Percentiles rank a stretch among this genome's conserved stretches.
These are phyloP conservation scores for Gadopsis marmoratus DNA, from an alignment of 2,797 vertebrate species.

Conservation along the genomic window DNA sequence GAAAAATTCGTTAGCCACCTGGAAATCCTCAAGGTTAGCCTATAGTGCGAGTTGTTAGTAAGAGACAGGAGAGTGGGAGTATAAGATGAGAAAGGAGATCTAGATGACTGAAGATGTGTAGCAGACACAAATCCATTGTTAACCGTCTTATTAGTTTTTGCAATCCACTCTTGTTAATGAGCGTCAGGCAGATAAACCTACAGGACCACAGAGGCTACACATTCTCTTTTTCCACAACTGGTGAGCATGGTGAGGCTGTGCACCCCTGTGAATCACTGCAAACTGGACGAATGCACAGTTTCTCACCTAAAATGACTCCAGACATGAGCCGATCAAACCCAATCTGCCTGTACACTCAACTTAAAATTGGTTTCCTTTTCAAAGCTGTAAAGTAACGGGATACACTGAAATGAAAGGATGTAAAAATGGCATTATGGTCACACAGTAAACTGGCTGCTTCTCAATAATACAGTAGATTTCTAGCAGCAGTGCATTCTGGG, in stretches of 20 bases:
- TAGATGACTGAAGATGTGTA: slow-evolving; percentile 32
- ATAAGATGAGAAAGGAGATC: slow-evolving; percentile 19
- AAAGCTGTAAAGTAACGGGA: slow-evolving; percentile 11
- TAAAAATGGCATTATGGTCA: background rate
- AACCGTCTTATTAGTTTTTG: slow-evolving; percentile 46
- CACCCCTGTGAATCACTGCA: slow-evolving; percentile 37
- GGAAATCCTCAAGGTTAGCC: slow-evolving; percentile 57
- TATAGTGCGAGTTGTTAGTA: slow-evolving; percentile 37
- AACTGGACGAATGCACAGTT: slow-evolving; percentile 24
- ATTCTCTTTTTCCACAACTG: slow-evolving; percentile 31
- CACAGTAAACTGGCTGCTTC: background rate
- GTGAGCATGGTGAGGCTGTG: slow-evolving; percentile 23
- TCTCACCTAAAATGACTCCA: slow-evolving; percentile 20
- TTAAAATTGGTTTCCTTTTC: slow-evolving; percentile 12
- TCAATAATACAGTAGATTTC: background rate
- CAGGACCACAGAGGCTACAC: slow-evolving; percentile 19
- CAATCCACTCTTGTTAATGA: slow-evolving; percentile 23
- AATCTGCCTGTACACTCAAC: slow-evolving; percentile 3
- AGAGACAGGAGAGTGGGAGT: slow-evolving; percentile 45
- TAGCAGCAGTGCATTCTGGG: background rate
- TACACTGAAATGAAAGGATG: background rate
- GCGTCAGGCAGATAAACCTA: slow-evolving; percentile 13
- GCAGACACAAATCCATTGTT: slow-evolving; percentile 39
- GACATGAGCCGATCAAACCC: background rate
- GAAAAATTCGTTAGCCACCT: slow-evolving; percentile 69